Percentiles rank a stretch among this genome's conserved stretches.
Evolutionary conservation across 2,888 invertebrate genomes (phyloP).

Genomic region (Mantis religiosa): DNA sequence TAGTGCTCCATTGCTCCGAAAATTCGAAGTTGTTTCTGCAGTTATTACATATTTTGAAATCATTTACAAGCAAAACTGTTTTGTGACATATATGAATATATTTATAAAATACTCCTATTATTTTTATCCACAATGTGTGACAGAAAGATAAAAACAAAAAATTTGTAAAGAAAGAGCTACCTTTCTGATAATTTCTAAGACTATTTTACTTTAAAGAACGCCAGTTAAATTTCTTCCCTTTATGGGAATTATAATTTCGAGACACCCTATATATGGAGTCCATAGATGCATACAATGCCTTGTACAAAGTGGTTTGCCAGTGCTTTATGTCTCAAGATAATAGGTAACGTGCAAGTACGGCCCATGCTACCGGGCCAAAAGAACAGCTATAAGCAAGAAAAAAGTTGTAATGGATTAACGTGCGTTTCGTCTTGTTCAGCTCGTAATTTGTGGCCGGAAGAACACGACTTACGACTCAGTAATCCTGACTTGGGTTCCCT

Average conservation of each 20-base stretch:
- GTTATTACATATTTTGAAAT: no score
- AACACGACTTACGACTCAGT: background rate
- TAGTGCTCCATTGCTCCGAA: no score
- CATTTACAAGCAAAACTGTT: no score
- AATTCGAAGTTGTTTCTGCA: no score
- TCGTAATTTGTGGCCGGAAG: background rate
- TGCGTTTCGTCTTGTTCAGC: background rate
- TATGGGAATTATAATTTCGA: background rate
- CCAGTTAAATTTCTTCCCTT: no score
- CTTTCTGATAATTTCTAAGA: no score
- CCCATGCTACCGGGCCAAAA: background rate
- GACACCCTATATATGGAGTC: background rate
- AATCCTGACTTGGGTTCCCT: background rate
- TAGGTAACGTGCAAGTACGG: background rate
- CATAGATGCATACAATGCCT: background rate
- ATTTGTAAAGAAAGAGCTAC: no score
- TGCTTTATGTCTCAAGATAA: background rate
- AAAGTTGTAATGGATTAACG: background rate
- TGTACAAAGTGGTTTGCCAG: background rate
- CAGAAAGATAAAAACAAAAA: no score
- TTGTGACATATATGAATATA: no score
- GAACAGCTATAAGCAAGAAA: background rate
- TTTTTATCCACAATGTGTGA: no score
- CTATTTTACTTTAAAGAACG: no score
- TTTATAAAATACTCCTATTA: no score